Percentiles rank a stretch among this genome's conserved stretches.
Evolutionary conservation across 92 coral and sea anemone genomes (phyloP).

Genomic region (Parazoanthus swiftii): DNA sequence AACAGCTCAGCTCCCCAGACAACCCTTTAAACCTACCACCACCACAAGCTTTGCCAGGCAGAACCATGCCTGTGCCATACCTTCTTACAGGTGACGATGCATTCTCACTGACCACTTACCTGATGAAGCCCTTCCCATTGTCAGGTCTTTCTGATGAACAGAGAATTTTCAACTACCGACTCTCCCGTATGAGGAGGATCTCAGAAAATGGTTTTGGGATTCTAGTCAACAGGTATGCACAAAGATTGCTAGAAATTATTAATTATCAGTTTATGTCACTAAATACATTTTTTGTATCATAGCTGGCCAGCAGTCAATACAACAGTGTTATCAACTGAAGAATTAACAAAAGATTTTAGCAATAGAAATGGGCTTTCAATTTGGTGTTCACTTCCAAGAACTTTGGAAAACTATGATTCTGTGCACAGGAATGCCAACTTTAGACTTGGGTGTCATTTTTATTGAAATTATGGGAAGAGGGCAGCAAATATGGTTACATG

Average conservation of each 20-base stretch:
- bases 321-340: too few relatives aligned
- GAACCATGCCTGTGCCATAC: not conserved
- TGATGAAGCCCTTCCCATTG: not conserved
- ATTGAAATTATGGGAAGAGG: not conserved
- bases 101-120: not conserved
- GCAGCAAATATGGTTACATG: not conserved
- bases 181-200: not conserved
- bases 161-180: not conserved
- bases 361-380: slow-evolving; percentile 7
- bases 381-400: not conserved
- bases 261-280: too few relatives aligned
- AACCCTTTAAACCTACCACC: not conserved
- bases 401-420: not conserved
- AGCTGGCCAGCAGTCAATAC: too few relatives aligned
- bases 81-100: not conserved
- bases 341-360: not conserved
- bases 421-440: not conserved
- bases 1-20: not conserved
- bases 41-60: not conserved
- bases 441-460: not conserved
- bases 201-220: not conserved
- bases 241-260: too few relatives aligned
- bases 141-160: not conserved
- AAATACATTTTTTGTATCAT: too few relatives aligned
- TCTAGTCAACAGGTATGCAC: too few relatives aligned